phyloP scores from a whole-genome alignment of 2,888 invertebrate genomes.

The Drosophila kanekoi region DNA sequence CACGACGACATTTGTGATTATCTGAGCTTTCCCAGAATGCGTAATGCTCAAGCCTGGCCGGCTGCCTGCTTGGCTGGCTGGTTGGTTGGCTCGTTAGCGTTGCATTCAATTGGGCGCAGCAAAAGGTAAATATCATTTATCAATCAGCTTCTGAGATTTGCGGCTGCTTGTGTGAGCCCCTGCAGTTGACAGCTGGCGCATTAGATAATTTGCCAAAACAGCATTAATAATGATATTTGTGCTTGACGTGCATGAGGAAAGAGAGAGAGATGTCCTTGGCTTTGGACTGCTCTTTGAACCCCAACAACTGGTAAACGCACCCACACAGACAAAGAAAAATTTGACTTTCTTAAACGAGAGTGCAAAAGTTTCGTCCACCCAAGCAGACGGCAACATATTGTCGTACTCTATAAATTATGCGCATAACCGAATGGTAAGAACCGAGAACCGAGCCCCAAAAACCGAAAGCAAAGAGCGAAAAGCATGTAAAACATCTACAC shows the following conservation, averaged over 20 bases:
- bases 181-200: conserved; percentile 36
- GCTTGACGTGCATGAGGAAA: not conserved
- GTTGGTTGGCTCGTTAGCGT: conserved; percentile 15
- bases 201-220: conserved; percentile 59
- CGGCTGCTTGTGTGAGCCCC: not conserved
- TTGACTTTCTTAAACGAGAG: conserved; percentile 57
- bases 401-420: conserved; percentile 81
- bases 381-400: conserved; percentile 72
- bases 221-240: conserved; percentile 45
- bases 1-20: conserved; percentile 73
- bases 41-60: conserved; percentile 7
- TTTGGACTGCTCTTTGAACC: conserved; percentile 49
- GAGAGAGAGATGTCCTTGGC: conserved; percentile 56
- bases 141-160: conserved; percentile 51
- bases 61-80: too few relatives aligned
- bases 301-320: conserved; percentile 37
- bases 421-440: conserved; percentile 66
- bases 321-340: conserved; percentile 40
- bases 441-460: conserved; percentile 15
- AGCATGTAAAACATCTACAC: conserved; percentile 43
- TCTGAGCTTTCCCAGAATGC: conserved; percentile 32
- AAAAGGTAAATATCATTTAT: conserved; percentile 70
- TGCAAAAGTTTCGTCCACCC: conserved; percentile 59
- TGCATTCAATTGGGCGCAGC: conserved; percentile 66
- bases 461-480: conserved; percentile 23